Conservation (phyloP, 2,888 invertebrate genomes). For the Dasysyrphus tricinctus region DNA sequence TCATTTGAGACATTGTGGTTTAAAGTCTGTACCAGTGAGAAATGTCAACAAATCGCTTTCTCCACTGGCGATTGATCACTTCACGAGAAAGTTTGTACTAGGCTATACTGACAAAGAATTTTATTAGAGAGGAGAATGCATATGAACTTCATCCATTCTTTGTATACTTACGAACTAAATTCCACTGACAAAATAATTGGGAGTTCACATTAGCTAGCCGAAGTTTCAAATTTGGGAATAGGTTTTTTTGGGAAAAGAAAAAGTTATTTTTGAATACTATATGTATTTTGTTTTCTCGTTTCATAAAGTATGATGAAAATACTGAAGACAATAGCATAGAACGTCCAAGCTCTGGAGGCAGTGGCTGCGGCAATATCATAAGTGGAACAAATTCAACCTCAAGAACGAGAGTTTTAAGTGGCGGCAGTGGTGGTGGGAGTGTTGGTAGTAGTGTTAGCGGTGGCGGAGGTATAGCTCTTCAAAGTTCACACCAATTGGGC, state of each 20-base stretch:
- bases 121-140: no score
- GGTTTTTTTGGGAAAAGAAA: not conserved
- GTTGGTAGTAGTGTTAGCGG: slow-evolving; percentile 51
- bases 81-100: no score
- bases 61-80: no score
- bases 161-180: no score
- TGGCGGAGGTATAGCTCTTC: slow-evolving; percentile 58
- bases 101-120: no score
- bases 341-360: slow-evolving; percentile 79
- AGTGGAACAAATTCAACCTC: slow-evolving; percentile 79
- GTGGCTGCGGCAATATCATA: slow-evolving; percentile 77
- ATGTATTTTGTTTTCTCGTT: not conserved
- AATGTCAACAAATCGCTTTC: no score
- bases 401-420: slow-evolving; percentile 76
- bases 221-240: not conserved
- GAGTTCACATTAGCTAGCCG: not conserved
- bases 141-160: no score
- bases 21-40: no score
- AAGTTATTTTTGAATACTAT: not conserved
- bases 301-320: slow-evolving; percentile 79
- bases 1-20: no score
- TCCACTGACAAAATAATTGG: no score
- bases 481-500: slow-evolving; percentile 79
- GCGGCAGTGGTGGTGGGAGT: slow-evolving; percentile 76
- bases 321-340: slow-evolving; percentile 80